Evolutionary conservation across 1,140 invertebrate species (phyloP).

Genomic region (Conus ventricosus): DNA sequence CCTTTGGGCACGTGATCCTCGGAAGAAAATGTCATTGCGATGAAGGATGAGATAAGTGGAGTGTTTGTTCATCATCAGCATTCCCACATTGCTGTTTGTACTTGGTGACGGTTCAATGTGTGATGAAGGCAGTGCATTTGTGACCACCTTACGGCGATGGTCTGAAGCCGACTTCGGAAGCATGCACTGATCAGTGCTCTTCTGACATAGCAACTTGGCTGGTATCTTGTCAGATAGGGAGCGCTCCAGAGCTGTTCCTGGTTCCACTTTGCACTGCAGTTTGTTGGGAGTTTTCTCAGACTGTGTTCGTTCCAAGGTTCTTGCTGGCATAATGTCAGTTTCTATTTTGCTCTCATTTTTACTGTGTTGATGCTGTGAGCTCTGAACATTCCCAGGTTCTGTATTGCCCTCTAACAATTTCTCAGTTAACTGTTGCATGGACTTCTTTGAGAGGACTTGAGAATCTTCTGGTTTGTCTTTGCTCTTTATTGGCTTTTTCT

Average conservation of each 20-base stretch:
- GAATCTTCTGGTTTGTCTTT: background rate
- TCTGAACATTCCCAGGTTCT: no score
- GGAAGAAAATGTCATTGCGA: slow-evolving; percentile 69
- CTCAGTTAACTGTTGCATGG: slow-evolving; percentile 28
- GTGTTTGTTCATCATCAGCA: slow-evolving; percentile 33
- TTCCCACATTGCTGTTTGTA: background rate
- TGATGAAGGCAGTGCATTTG: slow-evolving; percentile 12
- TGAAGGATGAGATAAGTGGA: slow-evolving; percentile 58
- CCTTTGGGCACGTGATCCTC: slow-evolving; percentile 56
- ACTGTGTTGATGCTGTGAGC: background rate
- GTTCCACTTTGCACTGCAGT: slow-evolving; percentile 15
- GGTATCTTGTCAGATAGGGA: slow-evolving; percentile 21
- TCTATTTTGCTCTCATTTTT: background rate
- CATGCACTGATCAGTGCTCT: background rate
- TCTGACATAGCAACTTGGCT: slow-evolving; percentile 7
- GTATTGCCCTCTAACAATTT: slow-evolving; percentile 11
- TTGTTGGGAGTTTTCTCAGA: slow-evolving; percentile 20
- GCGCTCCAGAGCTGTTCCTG: slow-evolving; percentile 12
- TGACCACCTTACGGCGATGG: background rate
- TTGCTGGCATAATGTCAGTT: background rate
- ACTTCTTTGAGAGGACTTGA: slow-evolving; percentile 22
- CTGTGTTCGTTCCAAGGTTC: slow-evolving; percentile 2
- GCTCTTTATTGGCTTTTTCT: background rate
- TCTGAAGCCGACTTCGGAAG: background rate
- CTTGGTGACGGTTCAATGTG: background rate